Conservation (phyloP, 92 coral and sea anemone species). For the Parazoanthus atlanticus region DNA sequence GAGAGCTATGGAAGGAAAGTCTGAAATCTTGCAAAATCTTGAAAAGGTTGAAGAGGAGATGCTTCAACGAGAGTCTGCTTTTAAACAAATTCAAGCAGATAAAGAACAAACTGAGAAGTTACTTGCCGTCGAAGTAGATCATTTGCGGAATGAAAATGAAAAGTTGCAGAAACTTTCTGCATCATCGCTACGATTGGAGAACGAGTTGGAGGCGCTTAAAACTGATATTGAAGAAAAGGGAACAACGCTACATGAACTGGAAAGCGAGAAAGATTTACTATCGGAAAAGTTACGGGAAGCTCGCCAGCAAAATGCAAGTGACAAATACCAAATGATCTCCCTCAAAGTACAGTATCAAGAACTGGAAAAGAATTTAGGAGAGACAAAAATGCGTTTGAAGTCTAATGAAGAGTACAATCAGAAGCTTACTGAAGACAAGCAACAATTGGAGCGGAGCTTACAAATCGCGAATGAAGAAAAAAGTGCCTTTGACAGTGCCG, state of each 20-base stretch:
- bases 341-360: conserved; percentile 45
- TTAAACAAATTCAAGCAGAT: conserved; percentile 65
- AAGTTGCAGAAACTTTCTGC: conserved; percentile 46
- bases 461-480: conserved; percentile 71
- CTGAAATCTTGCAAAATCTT: conserved; percentile 71
- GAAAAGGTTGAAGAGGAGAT: conserved; percentile 78
- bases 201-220: conserved; percentile 61
- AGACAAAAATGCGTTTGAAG: conserved; percentile 38
- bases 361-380: conserved; percentile 57
- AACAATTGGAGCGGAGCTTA: conserved; percentile 53
- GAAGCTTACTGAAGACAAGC: conserved; percentile 66
- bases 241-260: conserved; percentile 42
- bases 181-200: conserved; percentile 61
- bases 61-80: conserved; percentile 58
- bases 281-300: conserved; percentile 62
- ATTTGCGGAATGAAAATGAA: conserved; percentile 64
- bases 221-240: conserved; percentile 58
- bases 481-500: conserved; percentile 76
- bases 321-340: conserved; percentile 52
- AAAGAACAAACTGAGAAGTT: conserved; percentile 59
- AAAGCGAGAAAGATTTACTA: conserved; percentile 64
- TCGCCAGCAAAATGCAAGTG: conserved; percentile 53
- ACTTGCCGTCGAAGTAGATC: conserved; percentile 57
- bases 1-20: conserved; percentile 80
- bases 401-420: conserved; percentile 46